Conservation (phyloP, 2,797 vertebrate species). For the Etheostoma nigrum region DNA sequence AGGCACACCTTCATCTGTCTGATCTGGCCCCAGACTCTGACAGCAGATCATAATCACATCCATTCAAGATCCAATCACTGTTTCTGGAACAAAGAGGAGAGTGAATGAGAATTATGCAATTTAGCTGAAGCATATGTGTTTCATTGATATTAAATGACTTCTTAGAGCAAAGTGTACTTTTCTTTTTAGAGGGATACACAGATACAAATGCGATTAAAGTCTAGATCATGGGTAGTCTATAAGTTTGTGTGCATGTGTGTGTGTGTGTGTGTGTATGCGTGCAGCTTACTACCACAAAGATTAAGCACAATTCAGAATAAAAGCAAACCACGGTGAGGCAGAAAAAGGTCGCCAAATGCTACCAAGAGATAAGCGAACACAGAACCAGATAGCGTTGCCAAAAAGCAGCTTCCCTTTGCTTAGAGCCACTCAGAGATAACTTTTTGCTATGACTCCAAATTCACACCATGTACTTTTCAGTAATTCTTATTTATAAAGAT, state of each 20-base stretch:
- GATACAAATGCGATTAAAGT: conserved; percentile 49
- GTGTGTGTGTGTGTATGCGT: conserved; percentile 21
- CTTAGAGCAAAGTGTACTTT: conserved; percentile 34
- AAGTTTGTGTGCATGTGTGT: conserved; percentile 1
- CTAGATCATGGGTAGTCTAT: neutral
- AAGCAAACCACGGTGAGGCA: conserved; percentile 53
- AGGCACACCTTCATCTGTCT: conserved; percentile 70
- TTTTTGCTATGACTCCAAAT: neutral
- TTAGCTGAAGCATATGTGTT: conserved; percentile 56
- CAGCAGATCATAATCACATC: conserved; percentile 79
- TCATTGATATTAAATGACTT: conserved; percentile 63
- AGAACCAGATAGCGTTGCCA: conserved; percentile 36
- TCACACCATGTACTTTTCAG: neutral
- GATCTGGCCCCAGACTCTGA: conserved; percentile 76
- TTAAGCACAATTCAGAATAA: conserved; percentile 47
- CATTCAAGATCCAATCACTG: conserved; percentile 77
- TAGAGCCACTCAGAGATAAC: conserved; percentile 33
- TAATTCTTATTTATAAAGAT: neutral
- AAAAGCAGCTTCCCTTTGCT: conserved; percentile 46
- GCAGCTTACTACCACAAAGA: conserved; percentile 30
- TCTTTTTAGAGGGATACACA: conserved; percentile 50
- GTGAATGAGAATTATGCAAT: conserved; percentile 63
- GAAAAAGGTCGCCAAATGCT: conserved; percentile 44
- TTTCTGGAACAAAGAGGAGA: conserved; percentile 64
- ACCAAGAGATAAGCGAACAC: conserved; percentile 56